These are phyloP conservation scores for Dasyprocta punctata DNA, from an alignment of 2,113 vertebrate species.

Conservation along the genomic window DNA sequence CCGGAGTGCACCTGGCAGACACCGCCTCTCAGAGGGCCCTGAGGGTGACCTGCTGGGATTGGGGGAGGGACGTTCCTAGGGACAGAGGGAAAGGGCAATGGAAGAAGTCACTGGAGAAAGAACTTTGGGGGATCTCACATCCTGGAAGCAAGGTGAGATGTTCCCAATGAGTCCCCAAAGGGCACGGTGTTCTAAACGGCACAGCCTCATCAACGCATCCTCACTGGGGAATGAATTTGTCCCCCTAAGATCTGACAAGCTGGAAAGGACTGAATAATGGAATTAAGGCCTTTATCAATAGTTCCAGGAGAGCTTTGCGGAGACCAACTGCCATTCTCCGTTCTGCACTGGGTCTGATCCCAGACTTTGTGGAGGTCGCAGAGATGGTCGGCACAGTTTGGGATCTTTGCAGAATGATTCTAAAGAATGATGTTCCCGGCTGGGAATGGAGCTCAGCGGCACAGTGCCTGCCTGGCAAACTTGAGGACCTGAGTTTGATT, in stretches of 20 bases:
- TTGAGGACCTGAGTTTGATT: not conserved
- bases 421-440: not conserved
- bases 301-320: not conserved
- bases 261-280: not conserved
- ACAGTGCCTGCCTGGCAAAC: not conserved
- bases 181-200: not conserved
- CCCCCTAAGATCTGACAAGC: not conserved
- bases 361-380: not conserved
- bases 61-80: constrained; percentile 38
- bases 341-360: not conserved
- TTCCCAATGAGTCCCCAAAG: not conserved
- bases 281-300: not conserved
- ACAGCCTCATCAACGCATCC: not conserved
- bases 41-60: not conserved
- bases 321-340: not conserved
- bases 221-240: not conserved
- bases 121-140: not conserved
- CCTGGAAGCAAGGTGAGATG: not conserved
- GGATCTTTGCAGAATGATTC: not conserved
- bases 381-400: not conserved
- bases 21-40: constrained; percentile 35
- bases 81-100: constrained; percentile 29
- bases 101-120: constrained; percentile 8
- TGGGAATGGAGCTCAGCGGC: not conserved
- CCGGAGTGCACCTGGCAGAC: not conserved